Conservation (phyloP, 2,797 vertebrate species). For the Potorous gilbertii region DNA sequence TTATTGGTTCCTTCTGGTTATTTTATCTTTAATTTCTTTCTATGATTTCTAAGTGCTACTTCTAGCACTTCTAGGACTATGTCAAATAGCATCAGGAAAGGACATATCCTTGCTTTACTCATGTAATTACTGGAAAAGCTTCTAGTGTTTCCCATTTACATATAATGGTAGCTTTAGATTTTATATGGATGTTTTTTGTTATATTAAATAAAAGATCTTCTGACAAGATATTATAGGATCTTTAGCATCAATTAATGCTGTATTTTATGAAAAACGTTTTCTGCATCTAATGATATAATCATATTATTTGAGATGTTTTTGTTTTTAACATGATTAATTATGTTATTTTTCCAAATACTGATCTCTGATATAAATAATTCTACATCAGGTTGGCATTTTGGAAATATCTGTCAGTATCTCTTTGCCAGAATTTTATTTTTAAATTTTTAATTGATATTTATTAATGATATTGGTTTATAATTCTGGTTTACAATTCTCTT, state of each 20-base stretch:
- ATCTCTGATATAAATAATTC: background rate
- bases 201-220: background rate
- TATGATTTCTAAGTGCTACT: too few species aligned
- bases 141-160: background rate
- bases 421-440: background rate
- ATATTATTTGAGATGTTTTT: background rate
- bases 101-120: background rate
- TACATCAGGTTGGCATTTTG: background rate
- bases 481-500: background rate
- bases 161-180: background rate
- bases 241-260: background rate
- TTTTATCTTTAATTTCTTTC: background rate
- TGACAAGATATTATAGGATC: background rate
- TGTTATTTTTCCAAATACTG: background rate
- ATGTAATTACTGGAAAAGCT: background rate
- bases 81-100: background rate
- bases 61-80: background rate
- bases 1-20: background rate
- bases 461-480: background rate
- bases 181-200: background rate
- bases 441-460: background rate
- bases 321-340: background rate
- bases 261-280: background rate
- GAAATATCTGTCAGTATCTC: background rate
- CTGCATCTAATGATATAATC: background rate